These are phyloP conservation scores for Crax fasciolata DNA, from an alignment of 2,797 vertebrate genomes.

Conservation along the genomic window DNA sequence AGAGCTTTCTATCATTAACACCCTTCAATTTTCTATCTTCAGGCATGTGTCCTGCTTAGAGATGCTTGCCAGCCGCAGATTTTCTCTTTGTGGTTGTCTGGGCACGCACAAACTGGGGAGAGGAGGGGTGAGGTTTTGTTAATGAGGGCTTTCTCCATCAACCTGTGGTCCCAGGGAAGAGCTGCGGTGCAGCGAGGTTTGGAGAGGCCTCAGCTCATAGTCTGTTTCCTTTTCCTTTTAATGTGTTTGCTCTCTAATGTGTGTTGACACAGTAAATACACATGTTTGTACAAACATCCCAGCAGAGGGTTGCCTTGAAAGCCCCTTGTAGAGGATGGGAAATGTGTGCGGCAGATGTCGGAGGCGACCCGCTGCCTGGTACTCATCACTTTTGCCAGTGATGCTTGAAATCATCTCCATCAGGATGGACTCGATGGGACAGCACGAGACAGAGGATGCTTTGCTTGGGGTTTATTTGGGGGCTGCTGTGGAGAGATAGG, in stretches of 20 bases:
- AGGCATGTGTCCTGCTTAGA: accelerated
- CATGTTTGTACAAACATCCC: constrained; percentile 48
- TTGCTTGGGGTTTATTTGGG: neutral
- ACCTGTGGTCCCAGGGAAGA: neutral
- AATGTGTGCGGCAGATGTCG: constrained; percentile 66
- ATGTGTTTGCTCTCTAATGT: constrained; percentile 64
- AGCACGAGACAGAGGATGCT: neutral
- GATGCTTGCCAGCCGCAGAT: neutral
- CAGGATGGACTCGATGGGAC: neutral
- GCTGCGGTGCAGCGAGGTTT: neutral
- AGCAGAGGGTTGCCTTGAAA: constrained; percentile 32
- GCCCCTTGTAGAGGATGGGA: constrained; percentile 31
- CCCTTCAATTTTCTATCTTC: neutral
- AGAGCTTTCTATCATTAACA: neutral
- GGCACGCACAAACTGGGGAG: too few relatives aligned
- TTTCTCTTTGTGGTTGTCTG: neutral
- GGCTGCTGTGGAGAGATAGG: neutral
- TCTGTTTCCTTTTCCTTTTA: constrained; percentile 61
- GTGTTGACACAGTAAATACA: constrained; percentile 58
- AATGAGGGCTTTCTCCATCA: neutral
- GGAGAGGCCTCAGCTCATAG: neutral
- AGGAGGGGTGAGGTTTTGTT: neutral
- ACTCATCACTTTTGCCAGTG: accelerated
- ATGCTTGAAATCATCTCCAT: neutral
- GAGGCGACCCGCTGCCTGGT: neutral